Evolutionary conservation across 1,140 invertebrate species (phyloP).

Genomic region (Sarcophaga bullata): DNA sequence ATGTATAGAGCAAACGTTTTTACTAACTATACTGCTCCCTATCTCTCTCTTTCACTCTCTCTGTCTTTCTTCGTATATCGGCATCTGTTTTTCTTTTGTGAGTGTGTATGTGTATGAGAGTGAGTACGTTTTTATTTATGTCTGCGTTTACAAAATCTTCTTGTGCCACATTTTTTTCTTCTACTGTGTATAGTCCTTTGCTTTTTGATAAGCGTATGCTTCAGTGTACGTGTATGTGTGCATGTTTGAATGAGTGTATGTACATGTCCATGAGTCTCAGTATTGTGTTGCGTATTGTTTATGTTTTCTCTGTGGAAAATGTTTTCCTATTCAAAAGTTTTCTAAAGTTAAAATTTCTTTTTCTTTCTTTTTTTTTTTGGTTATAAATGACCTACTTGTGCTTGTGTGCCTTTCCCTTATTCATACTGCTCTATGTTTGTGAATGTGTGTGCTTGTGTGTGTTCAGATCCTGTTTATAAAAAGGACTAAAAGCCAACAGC

Average conservation of each 20-base stretch:
- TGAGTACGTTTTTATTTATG: too few relatives aligned
- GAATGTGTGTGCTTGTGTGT: neutral
- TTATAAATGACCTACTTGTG: constrained; percentile 26
- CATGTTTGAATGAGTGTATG: neutral
- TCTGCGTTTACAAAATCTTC: too few relatives aligned
- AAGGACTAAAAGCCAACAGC: neutral
- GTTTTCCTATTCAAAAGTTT: constrained; percentile 1
- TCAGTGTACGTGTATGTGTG: neutral
- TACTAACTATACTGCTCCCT: too few relatives aligned
- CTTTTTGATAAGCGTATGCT: neutral
- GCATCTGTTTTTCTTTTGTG: too few relatives aligned
- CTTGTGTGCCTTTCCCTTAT: neutral
- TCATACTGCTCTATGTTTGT: neutral
- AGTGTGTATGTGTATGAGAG: too few relatives aligned
- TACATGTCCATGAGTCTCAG: too few relatives aligned
- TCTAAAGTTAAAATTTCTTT: neutral
- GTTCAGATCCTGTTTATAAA: neutral
- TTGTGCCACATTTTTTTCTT: too few relatives aligned
- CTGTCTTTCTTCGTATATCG: too few relatives aligned
- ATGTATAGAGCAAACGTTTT: neutral
- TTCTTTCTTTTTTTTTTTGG: neutral
- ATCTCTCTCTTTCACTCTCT: too few relatives aligned
- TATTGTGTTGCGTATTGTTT: neutral
- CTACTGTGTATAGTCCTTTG: neutral
- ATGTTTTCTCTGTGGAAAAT: constrained; percentile 6